phyloP scores from a whole-genome alignment of 2,113 vertebrate genomes.

The Dinomys branickii region DNA sequence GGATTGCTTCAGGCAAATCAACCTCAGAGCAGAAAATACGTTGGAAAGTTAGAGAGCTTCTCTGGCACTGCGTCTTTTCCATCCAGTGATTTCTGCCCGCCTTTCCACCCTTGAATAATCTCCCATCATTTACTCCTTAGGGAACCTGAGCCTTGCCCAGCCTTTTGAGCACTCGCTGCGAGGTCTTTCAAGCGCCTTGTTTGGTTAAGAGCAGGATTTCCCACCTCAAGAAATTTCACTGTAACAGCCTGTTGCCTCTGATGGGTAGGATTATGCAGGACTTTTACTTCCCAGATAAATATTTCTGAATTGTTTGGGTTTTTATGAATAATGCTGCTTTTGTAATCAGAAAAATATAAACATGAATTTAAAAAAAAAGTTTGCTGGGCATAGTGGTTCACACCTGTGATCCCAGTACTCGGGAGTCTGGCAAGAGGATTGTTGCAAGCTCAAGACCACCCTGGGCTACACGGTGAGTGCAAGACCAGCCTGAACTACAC shows the following conservation, averaged over 20 bases:
- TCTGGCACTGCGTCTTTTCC: too few relatives aligned
- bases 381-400: too few relatives aligned
- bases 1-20: too few relatives aligned
- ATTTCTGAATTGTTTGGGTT: slow-evolving; percentile 42
- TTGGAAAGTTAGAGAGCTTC: too few relatives aligned
- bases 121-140: slow-evolving; percentile 10
- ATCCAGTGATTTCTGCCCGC: not conserved
- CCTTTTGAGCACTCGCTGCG: not conserved
- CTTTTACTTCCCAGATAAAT: slow-evolving; percentile 32
- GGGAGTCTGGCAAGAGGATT: too few relatives aligned
- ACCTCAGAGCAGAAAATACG: too few relatives aligned
- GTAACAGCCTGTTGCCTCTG: not conserved
- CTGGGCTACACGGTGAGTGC: not conserved
- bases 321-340: slow-evolving; percentile 18
- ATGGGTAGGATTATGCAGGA: not conserved
- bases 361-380: too few relatives aligned
- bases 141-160: not conserved
- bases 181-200: not conserved
- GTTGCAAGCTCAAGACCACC: not conserved
- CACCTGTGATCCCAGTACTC: too few relatives aligned
- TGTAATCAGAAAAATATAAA: too few relatives aligned
- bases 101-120: not conserved
- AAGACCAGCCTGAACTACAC: not conserved
- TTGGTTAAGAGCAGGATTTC: slow-evolving; percentile 20
- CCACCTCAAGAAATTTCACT: not conserved